These are phyloP conservation scores for Melanophora roralis DNA, from an alignment of 2,888 invertebrate genomes.

Conservation along the genomic window DNA sequence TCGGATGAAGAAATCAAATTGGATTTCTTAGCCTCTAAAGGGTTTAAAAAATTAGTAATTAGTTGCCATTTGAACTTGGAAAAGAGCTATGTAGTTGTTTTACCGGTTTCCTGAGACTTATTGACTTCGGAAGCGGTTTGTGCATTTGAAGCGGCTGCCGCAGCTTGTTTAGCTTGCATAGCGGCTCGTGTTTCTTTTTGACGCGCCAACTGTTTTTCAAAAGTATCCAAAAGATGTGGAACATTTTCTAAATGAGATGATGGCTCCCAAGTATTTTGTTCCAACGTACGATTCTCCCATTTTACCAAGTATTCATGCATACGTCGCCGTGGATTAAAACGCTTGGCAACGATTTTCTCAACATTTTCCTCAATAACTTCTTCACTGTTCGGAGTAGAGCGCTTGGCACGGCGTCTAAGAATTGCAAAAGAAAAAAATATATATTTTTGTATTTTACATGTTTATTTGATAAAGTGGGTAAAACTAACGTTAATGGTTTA, in stretches of 20 bases:
- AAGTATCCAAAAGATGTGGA: conserved; percentile 86
- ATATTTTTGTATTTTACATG: neutral
- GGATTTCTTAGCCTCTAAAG: conserved; percentile 53
- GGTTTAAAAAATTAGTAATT: neutral
- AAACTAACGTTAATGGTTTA: conserved; percentile 60
- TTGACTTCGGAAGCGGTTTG: conserved; percentile 46
- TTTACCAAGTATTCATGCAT: conserved; percentile 90
- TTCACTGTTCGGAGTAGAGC: conserved; percentile 68
- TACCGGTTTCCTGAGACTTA: conserved; percentile 75
- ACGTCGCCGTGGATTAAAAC: conserved; percentile 87
- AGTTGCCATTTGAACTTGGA: neutral
- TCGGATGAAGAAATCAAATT: conserved; percentile 65
- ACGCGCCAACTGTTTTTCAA: conserved; percentile 86
- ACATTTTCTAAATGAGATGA: conserved; percentile 86
- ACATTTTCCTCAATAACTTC: conserved; percentile 84
- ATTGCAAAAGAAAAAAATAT: neutral
- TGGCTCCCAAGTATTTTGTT: conserved; percentile 92
- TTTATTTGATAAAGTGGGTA: neutral
- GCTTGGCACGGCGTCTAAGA: conserved; percentile 73
- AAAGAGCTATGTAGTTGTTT: neutral
- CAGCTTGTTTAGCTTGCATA: conserved; percentile 69
- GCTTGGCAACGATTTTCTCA: conserved; percentile 89
- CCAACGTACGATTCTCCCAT: conserved; percentile 89
- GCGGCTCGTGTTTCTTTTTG: conserved; percentile 85
- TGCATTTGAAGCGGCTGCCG: conserved; percentile 57